phyloP scores from a whole-genome alignment of 2,888 invertebrate genomes.

The Podabrus alpinus region DNA sequence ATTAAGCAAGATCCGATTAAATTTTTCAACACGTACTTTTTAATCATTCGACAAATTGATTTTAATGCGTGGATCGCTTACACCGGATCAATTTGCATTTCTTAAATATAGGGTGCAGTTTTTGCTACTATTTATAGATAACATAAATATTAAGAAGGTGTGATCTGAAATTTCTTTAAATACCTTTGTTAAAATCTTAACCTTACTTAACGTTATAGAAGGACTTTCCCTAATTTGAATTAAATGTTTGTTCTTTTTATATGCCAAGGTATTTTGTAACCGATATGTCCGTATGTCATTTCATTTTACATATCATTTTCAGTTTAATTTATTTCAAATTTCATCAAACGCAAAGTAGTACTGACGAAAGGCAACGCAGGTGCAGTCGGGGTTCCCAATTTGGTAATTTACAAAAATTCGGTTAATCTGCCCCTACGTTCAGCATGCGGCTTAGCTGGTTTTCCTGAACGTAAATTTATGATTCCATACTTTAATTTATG shows the following conservation, averaged over 20 bases:
- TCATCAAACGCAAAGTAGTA: neutral
- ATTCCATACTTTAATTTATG: neutral
- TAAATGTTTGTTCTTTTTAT: neutral
- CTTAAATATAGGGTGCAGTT: neutral
- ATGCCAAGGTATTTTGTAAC: neutral
- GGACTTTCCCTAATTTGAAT: neutral
- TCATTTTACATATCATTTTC: neutral
- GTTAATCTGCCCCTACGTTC: neutral
- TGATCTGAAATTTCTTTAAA: neutral
- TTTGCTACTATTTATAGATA: neutral
- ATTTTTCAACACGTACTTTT: neutral
- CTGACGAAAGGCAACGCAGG: neutral
- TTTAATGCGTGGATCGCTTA: neutral
- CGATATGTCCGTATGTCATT: neutral
- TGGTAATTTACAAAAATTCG: neutral
- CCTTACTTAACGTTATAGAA: neutral
- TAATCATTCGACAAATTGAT: neutral
- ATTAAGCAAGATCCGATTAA: neutral
- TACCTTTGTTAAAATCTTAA: neutral
- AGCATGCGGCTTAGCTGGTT: too few relatives aligned
- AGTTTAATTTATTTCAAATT: neutral
- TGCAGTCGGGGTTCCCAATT: neutral
- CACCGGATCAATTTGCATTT: neutral
- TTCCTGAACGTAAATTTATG: neutral
- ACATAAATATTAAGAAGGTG: neutral